Conservation (phyloP, 2,888 invertebrate genomes). For the Pyrochroa serraticornis region DNA sequence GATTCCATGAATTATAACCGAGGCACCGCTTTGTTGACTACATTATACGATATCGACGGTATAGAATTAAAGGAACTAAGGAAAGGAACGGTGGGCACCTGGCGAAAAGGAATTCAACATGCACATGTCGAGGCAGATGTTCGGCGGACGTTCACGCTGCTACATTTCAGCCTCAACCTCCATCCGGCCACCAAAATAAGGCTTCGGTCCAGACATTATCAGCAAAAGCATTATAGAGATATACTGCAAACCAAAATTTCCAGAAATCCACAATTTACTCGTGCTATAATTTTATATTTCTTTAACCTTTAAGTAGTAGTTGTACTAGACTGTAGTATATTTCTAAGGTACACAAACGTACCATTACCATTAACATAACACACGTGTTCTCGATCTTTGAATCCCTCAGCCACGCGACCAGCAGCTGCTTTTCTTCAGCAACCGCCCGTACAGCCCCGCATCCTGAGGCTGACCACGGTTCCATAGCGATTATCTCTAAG, state of each 20-base stretch:
- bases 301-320: no score
- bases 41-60: background rate
- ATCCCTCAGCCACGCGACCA: conserved; percentile 34
- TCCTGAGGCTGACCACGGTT: no score
- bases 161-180: conserved; percentile 14
- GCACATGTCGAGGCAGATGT: conserved; percentile 47
- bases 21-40: background rate
- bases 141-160: conserved; percentile 34
- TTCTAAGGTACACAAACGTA: background rate
- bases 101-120: conserved; percentile 43
- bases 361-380: background rate
- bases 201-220: conserved; percentile 1
- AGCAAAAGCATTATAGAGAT: background rate
- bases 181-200: conserved; percentile 8
- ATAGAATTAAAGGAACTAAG: background rate
- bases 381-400: conserved; percentile 9
- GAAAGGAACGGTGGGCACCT: conserved; percentile 37
- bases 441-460: no score
- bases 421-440: conserved; percentile 31
- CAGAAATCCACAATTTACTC: background rate
- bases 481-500: no score
- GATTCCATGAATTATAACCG: no score
- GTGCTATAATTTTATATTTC: background rate
- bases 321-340: background rate
- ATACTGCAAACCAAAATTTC: background rate